phyloP scores from a whole-genome alignment of 2,888 invertebrate genomes.

The Andrena dorsata region DNA sequence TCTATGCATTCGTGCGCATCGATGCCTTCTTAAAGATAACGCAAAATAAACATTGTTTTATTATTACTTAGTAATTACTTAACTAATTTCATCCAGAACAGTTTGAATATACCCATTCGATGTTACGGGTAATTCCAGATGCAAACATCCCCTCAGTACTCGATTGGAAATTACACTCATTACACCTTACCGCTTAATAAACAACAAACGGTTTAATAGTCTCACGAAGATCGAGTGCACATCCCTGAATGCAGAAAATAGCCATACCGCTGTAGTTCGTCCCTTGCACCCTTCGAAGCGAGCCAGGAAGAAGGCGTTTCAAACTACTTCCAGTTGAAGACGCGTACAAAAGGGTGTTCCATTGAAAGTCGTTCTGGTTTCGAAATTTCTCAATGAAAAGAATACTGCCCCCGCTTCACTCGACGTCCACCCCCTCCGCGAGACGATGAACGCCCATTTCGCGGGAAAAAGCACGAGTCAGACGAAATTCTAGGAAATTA shows the following conservation, averaged over 20 bases:
- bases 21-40: too few relatives aligned
- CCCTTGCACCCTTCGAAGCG: not conserved
- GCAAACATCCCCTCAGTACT: not conserved
- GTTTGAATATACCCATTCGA: not conserved
- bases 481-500: conserved; percentile 36
- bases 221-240: conserved; percentile 14
- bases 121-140: not conserved
- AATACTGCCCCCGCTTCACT: conserved; percentile 31
- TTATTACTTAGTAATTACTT: too few relatives aligned
- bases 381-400: conserved; percentile 53
- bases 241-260: conserved; percentile 31
- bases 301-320: not conserved
- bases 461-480: conserved; percentile 26
- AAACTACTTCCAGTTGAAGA: conserved; percentile 45
- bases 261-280: conserved; percentile 34
- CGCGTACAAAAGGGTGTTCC: conserved; percentile 14
- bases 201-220: conserved; percentile 2
- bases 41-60: too few relatives aligned
- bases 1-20: not conserved
- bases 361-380: conserved; percentile 54
- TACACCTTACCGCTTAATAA: not conserved
- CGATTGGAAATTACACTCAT: not conserved
- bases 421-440: conserved; percentile 33
- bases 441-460: conserved; percentile 33
- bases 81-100: not conserved